Conservation (phyloP, 2,113 vertebrate species). For the Reinhardtius hippoglossoides region DNA sequence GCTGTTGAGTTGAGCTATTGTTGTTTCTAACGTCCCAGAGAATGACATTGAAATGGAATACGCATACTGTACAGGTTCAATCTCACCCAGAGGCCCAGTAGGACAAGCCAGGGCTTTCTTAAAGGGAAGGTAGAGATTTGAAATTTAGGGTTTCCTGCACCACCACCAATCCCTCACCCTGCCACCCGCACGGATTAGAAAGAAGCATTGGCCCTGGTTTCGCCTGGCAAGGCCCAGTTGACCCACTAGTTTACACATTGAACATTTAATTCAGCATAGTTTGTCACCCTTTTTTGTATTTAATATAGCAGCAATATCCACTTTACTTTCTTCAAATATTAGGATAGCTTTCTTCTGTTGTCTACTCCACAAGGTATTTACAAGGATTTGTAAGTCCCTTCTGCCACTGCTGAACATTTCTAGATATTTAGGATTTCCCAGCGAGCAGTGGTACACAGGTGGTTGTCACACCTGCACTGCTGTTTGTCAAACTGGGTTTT, state of each 20-base stretch:
- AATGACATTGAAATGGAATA: slow-evolving; percentile 50
- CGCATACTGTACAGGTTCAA: slow-evolving; percentile 13
- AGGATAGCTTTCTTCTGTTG: slow-evolving; percentile 41
- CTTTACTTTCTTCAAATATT: slow-evolving; percentile 43
- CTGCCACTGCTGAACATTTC: slow-evolving; percentile 31
- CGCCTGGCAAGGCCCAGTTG: slow-evolving; percentile 4
- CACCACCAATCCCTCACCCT: neutral
- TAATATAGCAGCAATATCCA: slow-evolving; percentile 52
- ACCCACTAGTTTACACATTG: slow-evolving; percentile 27
- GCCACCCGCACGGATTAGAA: slow-evolving; percentile 2
- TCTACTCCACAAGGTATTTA: slow-evolving; percentile 57
- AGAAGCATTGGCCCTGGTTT: slow-evolving; percentile 12
- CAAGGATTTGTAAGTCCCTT: slow-evolving; percentile 42
- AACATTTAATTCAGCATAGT: slow-evolving; percentile 48
- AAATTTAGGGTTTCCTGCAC: neutral
- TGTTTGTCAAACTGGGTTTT: neutral
- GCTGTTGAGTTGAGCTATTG: slow-evolving; percentile 56
- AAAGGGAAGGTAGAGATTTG: slow-evolving; percentile 33
- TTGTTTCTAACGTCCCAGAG: slow-evolving; percentile 70
- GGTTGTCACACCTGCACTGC: neutral
- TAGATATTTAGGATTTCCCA: slow-evolving; percentile 33
- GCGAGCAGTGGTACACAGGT: slow-evolving; percentile 6
- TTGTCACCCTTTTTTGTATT: slow-evolving; percentile 29
- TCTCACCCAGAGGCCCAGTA: slow-evolving; percentile 10
- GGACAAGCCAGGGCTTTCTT: slow-evolving; percentile 18